A percentile compares a stretch with the other conserved stretches of the same genome.
These are phyloP conservation scores for Anser cygnoides DNA, from an alignment of 2,113 vertebrate species.

Conservation along the genomic window DNA sequence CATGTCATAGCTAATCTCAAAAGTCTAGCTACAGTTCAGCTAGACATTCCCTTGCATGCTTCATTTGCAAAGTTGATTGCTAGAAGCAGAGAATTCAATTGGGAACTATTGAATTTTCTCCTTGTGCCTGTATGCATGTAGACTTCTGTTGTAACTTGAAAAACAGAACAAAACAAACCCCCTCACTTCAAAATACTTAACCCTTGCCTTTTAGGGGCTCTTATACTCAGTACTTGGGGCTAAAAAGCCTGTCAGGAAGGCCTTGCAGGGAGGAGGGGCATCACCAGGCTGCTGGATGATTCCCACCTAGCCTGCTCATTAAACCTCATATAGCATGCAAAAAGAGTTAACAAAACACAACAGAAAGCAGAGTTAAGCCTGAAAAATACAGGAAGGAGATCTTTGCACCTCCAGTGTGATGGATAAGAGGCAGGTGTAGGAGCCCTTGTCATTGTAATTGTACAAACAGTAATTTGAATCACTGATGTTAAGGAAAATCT, in stretches of 20 bases:
- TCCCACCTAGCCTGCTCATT: neutral
- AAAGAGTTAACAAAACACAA: neutral
- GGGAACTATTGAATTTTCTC: neutral
- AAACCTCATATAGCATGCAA: neutral
- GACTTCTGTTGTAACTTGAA: neutral
- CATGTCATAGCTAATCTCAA: neutral
- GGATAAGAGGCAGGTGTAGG: neutral
- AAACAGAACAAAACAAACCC: neutral
- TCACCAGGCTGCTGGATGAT: too few species aligned
- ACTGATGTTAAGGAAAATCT: neutral
- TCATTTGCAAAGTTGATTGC: neutral
- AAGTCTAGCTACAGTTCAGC: neutral
- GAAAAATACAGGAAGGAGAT: neutral
- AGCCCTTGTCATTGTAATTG: neutral
- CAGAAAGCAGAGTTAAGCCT: neutral
- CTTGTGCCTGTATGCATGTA: neutral
- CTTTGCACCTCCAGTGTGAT: neutral
- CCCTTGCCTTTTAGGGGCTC: neutral
- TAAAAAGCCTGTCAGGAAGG: neutral
- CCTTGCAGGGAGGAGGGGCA: neutral
- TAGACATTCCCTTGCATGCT: neutral
- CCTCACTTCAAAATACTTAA: neutral
- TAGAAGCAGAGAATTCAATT: neutral
- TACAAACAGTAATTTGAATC: neutral
- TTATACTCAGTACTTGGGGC: neutral